Base-by-base conservation (phyloP, 2,888 invertebrate species). In the Cremastobaeus sp. region DNA sequence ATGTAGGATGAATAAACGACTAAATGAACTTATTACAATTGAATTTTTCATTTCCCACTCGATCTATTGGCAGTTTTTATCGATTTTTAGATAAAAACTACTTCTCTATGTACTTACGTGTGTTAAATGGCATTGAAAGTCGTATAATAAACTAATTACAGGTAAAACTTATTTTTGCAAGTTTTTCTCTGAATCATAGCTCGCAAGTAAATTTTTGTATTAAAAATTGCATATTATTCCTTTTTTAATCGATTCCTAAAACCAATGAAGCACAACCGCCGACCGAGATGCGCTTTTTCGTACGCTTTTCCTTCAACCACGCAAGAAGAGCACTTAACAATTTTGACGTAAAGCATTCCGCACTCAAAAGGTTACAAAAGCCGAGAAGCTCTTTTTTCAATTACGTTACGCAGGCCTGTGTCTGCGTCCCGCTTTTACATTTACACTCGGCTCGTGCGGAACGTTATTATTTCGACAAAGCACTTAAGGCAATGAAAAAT, bases 1-100 rank as follows among this genome's bases (percentile, higher is more conserved):
- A 55, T 65, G 74, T 74, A 74, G 74, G 37, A 60, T 69, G 47
- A 74, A 74, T 70, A 66, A 74, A 70, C 35, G 59, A 71, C 57
- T 50, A 45, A 71, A 48, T 70, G 65, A 74, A 65, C 32, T 54
- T 65, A 54, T 48, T 43, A 70, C 25, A 8, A 25, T 4, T 4
- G 8, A 25, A 25, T 25, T 25, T 25, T 25, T 25, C 25, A 8
- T 25, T 25, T 25, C 8, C 8, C n/a, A 5, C 25, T 5, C 25
- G 25, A 25, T 25, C 4, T 25, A 25, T 25, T 25, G 8, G 25
- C 8, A 8, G 25, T 8, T n/a, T n/a, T n/a, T n/a, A n/a, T n/a
- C n/a, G n/a, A n/a, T n/a, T n/a, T n/a, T n/a, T n/a, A n/a, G n/a
- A n/a, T n/a, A n/a, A n/a, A n/a, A n/a, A n/a, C n/a, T n/a, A n/a